Percentiles rank a stretch among this genome's conserved stretches.
Conservation (phyloP, 2,797 vertebrate species). For the Tadarida brasiliensis region DNA sequence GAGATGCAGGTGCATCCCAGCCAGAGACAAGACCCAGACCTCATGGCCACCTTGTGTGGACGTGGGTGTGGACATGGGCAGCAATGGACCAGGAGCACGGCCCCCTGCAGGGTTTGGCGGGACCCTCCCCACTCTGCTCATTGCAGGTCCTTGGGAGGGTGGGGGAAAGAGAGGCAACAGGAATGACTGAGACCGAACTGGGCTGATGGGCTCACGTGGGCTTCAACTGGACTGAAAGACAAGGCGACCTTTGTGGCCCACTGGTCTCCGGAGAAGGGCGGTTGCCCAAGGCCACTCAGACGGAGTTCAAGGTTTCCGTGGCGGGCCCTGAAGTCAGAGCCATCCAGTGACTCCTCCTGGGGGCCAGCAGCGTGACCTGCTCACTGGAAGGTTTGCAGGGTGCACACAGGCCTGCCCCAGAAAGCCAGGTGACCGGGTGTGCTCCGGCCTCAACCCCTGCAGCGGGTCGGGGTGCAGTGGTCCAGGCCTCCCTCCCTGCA, state of each 20-base stretch:
- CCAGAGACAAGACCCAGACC: background rate
- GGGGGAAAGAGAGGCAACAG: background rate
- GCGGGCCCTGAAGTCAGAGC: accelerated
- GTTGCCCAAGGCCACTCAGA: background rate
- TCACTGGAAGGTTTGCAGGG: background rate
- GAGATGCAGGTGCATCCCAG: background rate
- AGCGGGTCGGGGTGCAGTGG: background rate
- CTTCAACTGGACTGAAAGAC: accelerated
- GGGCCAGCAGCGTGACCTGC: background rate
- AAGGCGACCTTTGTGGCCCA: background rate
- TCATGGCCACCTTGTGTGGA: accelerated
- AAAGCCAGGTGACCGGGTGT: background rate
- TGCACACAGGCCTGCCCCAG: accelerated
- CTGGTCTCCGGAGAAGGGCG: background rate
- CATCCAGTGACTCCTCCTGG: background rate
- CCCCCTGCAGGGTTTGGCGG: accelerated
- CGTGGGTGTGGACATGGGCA: background rate
- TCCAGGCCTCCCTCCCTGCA: too few species aligned
- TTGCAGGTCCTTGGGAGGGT: too few species aligned
- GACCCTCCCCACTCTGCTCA: accelerated
- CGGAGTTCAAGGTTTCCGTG: background rate
- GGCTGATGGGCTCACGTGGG: background rate
- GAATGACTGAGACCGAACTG: background rate
- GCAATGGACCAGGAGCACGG: accelerated
- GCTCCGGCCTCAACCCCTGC: background rate